phyloP scores from a whole-genome alignment of 2,888 invertebrate species.

The Acronicta leporina region DNA sequence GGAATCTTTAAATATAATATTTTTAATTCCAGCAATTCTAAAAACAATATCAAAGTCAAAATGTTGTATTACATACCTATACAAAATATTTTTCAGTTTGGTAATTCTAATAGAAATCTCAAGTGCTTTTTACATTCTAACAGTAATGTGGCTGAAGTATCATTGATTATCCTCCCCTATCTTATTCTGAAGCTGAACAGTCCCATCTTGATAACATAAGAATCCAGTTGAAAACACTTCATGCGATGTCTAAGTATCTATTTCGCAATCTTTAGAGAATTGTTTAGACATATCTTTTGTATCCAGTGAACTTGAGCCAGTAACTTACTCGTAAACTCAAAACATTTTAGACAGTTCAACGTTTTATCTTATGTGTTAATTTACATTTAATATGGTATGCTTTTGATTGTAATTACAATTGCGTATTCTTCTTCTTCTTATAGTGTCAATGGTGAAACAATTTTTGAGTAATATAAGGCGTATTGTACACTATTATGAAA shows the following conservation, averaged over 20 bases:
- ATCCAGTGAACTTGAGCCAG: constrained; percentile 36
- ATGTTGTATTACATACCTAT: no score
- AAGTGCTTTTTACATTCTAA: neutral
- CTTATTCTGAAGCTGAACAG: constrained; percentile 28
- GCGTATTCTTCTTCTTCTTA: no score
- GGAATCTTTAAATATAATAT: no score
- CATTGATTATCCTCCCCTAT: constrained; percentile 11
- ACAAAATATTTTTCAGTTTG: no score
- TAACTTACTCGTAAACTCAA: constrained; percentile 25
- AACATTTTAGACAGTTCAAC: constrained; percentile 31
- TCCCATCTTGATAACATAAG: constrained; percentile 42
- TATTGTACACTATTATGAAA: no score
- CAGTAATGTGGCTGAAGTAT: neutral
- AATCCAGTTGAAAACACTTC: constrained; percentile 69
- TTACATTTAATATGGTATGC: no score
- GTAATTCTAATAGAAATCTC: neutral
- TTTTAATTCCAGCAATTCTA: no score
- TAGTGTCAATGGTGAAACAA: no score
- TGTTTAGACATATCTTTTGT: constrained; percentile 53
- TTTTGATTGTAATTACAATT: no score
- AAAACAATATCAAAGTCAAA: no score
- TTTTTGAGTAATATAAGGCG: no score
- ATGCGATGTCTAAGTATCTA: constrained; percentile 66
- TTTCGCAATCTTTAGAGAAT: constrained; percentile 57
- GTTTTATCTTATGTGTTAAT: constrained; percentile 3